phyloP scores from a whole-genome alignment of 2,113 vertebrate genomes.

The Merops nubicus region DNA sequence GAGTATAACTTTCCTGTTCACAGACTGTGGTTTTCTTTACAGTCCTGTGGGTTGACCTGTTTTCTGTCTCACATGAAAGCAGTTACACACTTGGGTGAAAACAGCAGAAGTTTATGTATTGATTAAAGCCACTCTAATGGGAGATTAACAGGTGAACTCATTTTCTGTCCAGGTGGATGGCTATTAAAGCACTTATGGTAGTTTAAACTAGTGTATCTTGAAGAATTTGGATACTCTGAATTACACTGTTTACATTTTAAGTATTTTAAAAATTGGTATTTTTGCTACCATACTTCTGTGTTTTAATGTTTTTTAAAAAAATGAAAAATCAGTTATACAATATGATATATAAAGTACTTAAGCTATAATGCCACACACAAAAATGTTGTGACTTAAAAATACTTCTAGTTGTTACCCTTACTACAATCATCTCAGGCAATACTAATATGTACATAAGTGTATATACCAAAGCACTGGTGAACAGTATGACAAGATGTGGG shows the following conservation, averaged over 20 bases:
- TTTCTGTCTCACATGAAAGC: background rate
- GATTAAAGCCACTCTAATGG: conserved; percentile 7
- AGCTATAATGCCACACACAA: background rate
- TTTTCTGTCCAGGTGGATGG: background rate
- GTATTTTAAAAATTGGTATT: background rate
- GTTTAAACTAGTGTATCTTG: background rate
- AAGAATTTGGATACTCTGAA: background rate
- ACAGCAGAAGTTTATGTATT: background rate
- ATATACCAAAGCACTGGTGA: conserved; percentile 17
- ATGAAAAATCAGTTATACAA: background rate
- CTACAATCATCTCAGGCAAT: background rate
- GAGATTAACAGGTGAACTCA: background rate
- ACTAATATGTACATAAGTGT: conserved; percentile 20
- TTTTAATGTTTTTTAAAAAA: background rate
- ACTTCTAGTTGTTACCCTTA: background rate
- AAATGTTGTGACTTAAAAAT: background rate
- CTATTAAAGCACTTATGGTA: conserved; percentile 15
- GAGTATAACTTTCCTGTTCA: background rate
- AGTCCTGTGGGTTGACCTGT: background rate
- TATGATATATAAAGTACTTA: background rate
- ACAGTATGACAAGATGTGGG: background rate
- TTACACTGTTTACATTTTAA: background rate
- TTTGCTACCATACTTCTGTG: background rate
- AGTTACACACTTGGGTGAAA: background rate
- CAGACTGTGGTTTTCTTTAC: background rate